These are phyloP conservation scores for Rhopalosiphum padi DNA, from an alignment of 1,140 invertebrate genomes.

Conservation along the genomic window DNA sequence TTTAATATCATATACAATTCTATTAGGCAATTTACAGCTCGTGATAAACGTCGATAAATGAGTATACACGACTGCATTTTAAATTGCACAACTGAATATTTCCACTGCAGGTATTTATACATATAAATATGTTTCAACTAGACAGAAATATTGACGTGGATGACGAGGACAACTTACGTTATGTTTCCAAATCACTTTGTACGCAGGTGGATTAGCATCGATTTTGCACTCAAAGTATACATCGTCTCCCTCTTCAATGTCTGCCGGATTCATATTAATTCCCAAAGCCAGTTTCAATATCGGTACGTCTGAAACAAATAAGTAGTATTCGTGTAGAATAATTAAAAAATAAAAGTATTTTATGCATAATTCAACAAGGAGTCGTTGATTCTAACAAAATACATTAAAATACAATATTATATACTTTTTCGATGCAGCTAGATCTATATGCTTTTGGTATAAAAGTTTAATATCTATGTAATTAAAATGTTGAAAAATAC, in stretches of 20 bases:
- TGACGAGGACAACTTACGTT: slow-evolving; percentile 74
- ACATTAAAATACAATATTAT: background rate
- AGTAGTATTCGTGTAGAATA: background rate
- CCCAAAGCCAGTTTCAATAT: slow-evolving; percentile 77
- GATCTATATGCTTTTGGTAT: background rate
- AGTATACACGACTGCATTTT: background rate
- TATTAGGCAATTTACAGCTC: background rate
- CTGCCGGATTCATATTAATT: slow-evolving; percentile 83
- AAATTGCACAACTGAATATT: background rate
- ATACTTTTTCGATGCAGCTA: background rate
- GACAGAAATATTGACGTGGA: background rate
- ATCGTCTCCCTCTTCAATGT: slow-evolving; percentile 89
- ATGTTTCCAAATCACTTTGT: slow-evolving; percentile 90
- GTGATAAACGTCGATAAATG: background rate
- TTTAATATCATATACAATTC: background rate
- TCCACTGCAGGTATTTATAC: background rate
- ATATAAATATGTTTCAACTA: background rate
- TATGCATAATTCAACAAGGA: background rate
- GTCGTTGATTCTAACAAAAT: background rate
- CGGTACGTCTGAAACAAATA: slow-evolving; percentile 74
- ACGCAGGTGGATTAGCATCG: slow-evolving; percentile 81
- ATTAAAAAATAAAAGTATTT: background rate
- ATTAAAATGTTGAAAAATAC: background rate
- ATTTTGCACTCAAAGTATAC: slow-evolving; percentile 91
- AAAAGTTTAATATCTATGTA: background rate